Base-by-base conservation (phyloP, 2,113 vertebrate species). In the Pelodiscus sinensis region DNA sequence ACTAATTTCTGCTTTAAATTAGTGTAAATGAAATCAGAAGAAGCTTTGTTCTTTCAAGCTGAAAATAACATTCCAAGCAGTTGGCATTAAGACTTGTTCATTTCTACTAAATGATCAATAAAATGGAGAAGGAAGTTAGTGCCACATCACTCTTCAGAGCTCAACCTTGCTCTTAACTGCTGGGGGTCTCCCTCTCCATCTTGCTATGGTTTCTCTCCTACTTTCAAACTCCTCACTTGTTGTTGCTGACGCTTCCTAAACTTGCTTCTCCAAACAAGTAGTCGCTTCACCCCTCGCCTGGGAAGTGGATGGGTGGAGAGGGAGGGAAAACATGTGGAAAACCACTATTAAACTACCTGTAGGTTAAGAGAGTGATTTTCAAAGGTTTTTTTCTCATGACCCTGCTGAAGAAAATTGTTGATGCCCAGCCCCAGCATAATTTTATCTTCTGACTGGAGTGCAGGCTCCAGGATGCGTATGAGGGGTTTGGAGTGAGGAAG, bases 301-400 rank as follows among this genome's bases (percentile, higher is more conserved):
- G 27, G 9, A 86, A 84, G 71, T 52, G 15, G 38, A 1, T 19
- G 25, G 4, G 3, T 25, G 1, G 6, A 55, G 35, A 35, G 4
- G 35, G 1, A 0, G 2, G 21, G 18, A 21, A 11, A 51, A 0
- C 51, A 62, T 13, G 3, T 29, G 1, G 8, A 82, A 90, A 16
- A 0, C 7, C 52, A 0, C 19, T 71, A 35, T 6, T 16, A 57
- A 44, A 2, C 44, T 77, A 60, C 71, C 19, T 79, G 29, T 11
- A 90, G 57, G 2, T 1, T 52, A 1, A 44, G 2, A 44, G 44
- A 44, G 44, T 44, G 44, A 44, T 44, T 44, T 44, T 44, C 44
- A 44, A 44, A 44, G 44, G 4, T 44, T 44, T 44, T 44, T 44
- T 44, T 44, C 44, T 44, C 6, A 44, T 6, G 44, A 44, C 44